Evolutionary conservation across 2,113 vertebrate species (phyloP), one percentile per base, ranked within the genome.

Genomic region (Beaufortia kweichowensis): DNA sequence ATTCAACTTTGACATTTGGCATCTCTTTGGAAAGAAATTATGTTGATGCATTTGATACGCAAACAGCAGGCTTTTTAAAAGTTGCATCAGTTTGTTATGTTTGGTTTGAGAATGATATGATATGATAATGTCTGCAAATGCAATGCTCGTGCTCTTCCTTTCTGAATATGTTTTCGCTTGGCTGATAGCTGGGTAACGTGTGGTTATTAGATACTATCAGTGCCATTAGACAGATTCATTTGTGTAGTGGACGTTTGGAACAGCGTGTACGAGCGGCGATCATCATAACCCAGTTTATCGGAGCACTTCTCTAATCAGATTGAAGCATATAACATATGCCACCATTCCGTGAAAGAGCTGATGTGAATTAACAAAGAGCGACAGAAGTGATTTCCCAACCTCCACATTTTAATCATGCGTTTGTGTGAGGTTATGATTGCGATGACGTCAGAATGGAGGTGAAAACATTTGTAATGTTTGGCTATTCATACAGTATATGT

Each of bases 221-320:
- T 6, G 31, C 31, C 23, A 6, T 23, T n/a, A 23, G 31, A 57
- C 50, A 24, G 33, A 61, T 41, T 10, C 23, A n/a, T 53, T 21
- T 21, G 64, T 46, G 10, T 39, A 28, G 26, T 24, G 57, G 63
- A 48, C 50, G 24, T 33, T 67, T 9, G 53, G 39, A 61, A 61
- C 76, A 61, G 65, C 24, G 57, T 24, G 50, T 62, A 11, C 50
- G 19, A 55, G 60, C 59, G 23, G 33, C 63, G 66, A n/a, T 31
- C 41, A 77, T 46, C 67, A 62, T 77, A 65, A 48, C 74, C 46
- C 41, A 80, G 53, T 72, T 59, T 72, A 72, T 31, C 41, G 57
- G 56, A 29, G 64, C 76, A 76, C 78, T 76, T 31, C 33, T 48
- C 33, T 78, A 75, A 75, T 74, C 75, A 68, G 78, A 82, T 84